These are phyloP conservation scores for Cosmorhoe ocellata DNA, from an alignment of 2,888 invertebrate species.

Conservation along the genomic window DNA sequence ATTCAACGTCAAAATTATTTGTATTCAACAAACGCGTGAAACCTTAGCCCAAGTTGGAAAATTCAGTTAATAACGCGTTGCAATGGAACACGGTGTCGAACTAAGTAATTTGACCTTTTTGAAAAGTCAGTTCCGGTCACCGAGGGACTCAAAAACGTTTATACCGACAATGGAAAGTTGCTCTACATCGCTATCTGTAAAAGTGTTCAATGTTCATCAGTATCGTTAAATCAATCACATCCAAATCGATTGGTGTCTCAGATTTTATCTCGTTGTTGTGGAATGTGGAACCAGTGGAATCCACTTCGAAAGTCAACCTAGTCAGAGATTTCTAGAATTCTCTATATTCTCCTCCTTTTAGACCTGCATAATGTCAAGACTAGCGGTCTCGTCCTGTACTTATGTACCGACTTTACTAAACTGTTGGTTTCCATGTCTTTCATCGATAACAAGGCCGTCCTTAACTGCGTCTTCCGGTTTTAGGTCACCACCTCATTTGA, in stretches of 20 bases:
- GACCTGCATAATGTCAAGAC: too few species aligned
- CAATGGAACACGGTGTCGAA: conserved; percentile 14
- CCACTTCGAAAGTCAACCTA: too few species aligned
- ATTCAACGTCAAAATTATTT: conserved; percentile 33
- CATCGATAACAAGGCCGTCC: too few species aligned
- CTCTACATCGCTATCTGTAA: neutral
- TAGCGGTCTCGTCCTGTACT: too few species aligned
- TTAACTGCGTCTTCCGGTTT: too few species aligned
- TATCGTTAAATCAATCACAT: neutral
- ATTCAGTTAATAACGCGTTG: conserved; percentile 14
- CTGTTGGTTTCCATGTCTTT: too few species aligned
- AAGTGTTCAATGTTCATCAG: neutral
- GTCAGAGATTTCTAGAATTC: too few species aligned
- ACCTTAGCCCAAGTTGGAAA: conserved; percentile 5
- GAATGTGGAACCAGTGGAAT: too few species aligned
- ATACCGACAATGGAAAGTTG: conserved; percentile 22
- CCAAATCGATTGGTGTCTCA: neutral
- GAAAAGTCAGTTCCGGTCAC: conserved; percentile 13
- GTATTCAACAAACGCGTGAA: conserved; percentile 11
- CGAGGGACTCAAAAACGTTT: neutral
- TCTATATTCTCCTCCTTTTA: too few species aligned
- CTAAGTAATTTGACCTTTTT: conserved; percentile 17
- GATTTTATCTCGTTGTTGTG: too few species aligned
- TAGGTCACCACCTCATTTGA: too few species aligned
- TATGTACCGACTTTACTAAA: too few species aligned